Conservation (phyloP, 2,113 vertebrate genomes). For the Coreoperca whiteheadi region DNA sequence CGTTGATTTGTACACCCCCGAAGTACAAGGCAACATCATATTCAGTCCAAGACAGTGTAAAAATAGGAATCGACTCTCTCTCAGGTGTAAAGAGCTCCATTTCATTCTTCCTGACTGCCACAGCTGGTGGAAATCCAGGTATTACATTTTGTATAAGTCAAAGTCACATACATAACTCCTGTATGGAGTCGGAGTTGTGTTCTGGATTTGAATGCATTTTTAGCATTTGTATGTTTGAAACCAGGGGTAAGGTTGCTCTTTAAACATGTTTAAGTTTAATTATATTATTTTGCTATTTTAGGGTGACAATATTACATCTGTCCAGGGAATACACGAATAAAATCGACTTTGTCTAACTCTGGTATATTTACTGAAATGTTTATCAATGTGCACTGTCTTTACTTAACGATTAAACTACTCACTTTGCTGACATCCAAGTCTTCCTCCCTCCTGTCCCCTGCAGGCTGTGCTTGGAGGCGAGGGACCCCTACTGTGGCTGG, state of each 20-base stretch:
- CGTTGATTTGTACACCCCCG: background rate
- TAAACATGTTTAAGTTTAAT: background rate
- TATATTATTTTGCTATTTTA: background rate
- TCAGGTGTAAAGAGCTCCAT: background rate
- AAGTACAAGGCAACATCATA: no score
- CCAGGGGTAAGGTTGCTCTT: background rate
- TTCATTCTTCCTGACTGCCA: no score
- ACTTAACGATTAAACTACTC: background rate
- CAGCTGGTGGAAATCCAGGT: no score
- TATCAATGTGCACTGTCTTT: no score
- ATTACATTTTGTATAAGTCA: no score
- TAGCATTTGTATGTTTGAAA: background rate
- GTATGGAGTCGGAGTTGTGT: background rate
- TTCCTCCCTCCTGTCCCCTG: conserved; percentile 5
- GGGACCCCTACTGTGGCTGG: conserved; percentile 99
- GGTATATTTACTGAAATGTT: background rate
- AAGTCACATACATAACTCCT: background rate
- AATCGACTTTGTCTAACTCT: background rate
- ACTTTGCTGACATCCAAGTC: conserved; percentile 1
- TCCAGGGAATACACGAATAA: background rate
- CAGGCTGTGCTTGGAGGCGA: conserved; percentile 93
- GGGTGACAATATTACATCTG: background rate
- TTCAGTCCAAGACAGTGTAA: no score
- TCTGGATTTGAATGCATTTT: no score
- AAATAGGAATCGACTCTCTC: background rate